Conservation (phyloP, 1,140 invertebrate species). For the Halictus rubicundus region DNA sequence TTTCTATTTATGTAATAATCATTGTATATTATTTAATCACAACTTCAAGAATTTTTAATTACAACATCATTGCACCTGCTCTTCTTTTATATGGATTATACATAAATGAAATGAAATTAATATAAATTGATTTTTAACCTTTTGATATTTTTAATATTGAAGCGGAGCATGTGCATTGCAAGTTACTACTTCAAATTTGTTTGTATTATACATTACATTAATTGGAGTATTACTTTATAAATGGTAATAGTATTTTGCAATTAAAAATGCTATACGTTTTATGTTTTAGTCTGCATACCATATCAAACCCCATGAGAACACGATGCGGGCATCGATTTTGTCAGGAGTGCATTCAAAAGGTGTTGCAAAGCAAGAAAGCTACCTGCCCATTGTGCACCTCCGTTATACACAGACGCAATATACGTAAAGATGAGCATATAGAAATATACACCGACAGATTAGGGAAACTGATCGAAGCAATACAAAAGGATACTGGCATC, state of each 20-base stretch:
- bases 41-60: too few species aligned
- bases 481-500: constrained; percentile 48
- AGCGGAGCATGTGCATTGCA: too few species aligned
- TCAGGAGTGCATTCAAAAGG: constrained; percentile 41
- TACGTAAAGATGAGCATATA: constrained; percentile 47
- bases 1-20: too few species aligned
- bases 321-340: constrained; percentile 67
- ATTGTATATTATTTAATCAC: too few species aligned
- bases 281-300: constrained; percentile 55
- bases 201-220: neutral
- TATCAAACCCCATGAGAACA: constrained; percentile 52
- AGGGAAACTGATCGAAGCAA: constrained; percentile 28
- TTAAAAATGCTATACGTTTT: neutral
- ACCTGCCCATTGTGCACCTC: constrained; percentile 60
- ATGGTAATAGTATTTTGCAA: too few species aligned
- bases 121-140: too few species aligned
- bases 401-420: constrained; percentile 34
- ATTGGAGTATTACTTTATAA: neutral
- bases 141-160: too few species aligned
- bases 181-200: too few species aligned
- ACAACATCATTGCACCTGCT: too few species aligned
- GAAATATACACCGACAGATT: constrained; percentile 30
- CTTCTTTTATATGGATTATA: too few species aligned
- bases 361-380: constrained; percentile 29
- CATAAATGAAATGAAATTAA: too few species aligned